Evolutionary conservation across 2,113 vertebrate species (phyloP), one percentile per base, ranked within the genome.

Genomic region (Phodopus roborovskii): DNA sequence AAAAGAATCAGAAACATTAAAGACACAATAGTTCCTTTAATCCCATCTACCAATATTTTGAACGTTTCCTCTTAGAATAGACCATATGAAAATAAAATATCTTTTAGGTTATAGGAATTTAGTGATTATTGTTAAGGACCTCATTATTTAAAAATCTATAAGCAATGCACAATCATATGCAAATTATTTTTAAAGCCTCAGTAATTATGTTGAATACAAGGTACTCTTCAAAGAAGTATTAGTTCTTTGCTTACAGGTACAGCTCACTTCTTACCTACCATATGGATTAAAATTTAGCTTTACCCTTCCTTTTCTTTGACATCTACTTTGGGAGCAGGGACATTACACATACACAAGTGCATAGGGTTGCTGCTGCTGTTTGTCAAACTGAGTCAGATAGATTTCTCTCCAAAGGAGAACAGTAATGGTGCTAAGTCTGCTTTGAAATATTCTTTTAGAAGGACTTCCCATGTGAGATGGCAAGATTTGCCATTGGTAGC

Each of bases 91-190:
- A 9, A 70, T 50, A 81, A 88, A 30, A 71, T 15, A n/a, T 70
- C 82, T 36, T 84, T 88, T 81, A 92, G 70, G 84, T 87, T 64
- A 75, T 8, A 81, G 9, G 84, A 94, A 93, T 88, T 86, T 66
- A 88, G 4, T 53, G 90, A 68, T 56, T 53, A 93, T 95, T 91
- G 3, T 85, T 58, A 94, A 94, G 33, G 84, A 88, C 0, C 1
- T 66, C 85, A 50, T 30, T 71, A 28, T 92, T 84, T 92, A 73
- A 42, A 88, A 75, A 94, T 58, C 20, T 83, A 68, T 62, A 73
- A 86, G 78, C 6, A 88, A 78, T 81, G 17, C 28, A 64, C 92
- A 91, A 86, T 87, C 33, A 66, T n/a, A 9, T 79, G 26, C 16
- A 88, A 88, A 86, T 92, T 92, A 93, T 82, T 62, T 88, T 42